Evolutionary conservation across 2,113 vertebrate species (phyloP), one percentile per base, ranked within the genome.

Genomic region (Microcebus tavaratra): DNA sequence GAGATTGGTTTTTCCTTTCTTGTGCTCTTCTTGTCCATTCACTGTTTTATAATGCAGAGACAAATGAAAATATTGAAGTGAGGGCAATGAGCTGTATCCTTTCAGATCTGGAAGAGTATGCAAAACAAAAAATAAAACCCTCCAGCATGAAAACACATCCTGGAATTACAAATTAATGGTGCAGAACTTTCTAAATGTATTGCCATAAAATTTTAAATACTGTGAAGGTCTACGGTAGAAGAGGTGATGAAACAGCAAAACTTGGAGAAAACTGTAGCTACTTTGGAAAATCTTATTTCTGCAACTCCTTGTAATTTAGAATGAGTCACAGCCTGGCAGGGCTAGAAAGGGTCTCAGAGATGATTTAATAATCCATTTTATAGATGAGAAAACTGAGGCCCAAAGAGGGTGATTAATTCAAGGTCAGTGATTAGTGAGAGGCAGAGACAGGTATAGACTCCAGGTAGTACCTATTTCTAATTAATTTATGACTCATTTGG

Each of bases 121-220:
- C 78, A 89, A 95, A 97, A 75, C 36, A 73, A 78, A 95, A 78
- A 78, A 96, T 83, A 82, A 93, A 84, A 84, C 36, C 53, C 45
- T 88, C 75, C 88, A 80, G 79, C 65, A 6, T 72, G 78, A 95
- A 90, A 94, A 92, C 70, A 92, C 23, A 55, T 1, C 39, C 59
- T 50, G 45, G 55, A 94, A 65, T 90, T 48, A 81, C 10, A 90
- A 83, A 55, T 91, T 83, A 87, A 88, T 18, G 45, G 70, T 27
- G 83, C 55, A 68, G 45, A 91, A 91, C 39, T 84, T 93, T 83
- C 78, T 81, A 94, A 82, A 94, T 11, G 48, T 9, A 53, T 15
- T 90, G 53, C 25, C 59, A 25, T 42, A 55, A 65, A 90, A 89
- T 34, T n/a, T 89, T 70, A 93, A 93, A 90, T 76, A 79, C 48